A percentile compares a stretch with the other conserved stretches of the same genome.
Conservation (phyloP, 2,888 invertebrate species). For the Sicus ferrugineus region DNA sequence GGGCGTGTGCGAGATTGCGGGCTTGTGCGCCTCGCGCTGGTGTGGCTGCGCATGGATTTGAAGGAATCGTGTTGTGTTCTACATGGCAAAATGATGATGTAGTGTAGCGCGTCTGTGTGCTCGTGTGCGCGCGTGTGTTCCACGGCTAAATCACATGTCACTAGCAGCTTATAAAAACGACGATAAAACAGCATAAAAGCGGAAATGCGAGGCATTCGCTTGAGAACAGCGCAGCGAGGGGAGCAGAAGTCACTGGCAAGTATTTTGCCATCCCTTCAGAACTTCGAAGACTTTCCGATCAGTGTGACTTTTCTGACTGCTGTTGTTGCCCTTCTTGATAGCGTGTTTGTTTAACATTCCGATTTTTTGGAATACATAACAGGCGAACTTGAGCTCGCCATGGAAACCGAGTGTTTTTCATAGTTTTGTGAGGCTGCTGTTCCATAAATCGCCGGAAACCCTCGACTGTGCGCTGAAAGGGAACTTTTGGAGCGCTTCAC, state of each 20-base stretch:
- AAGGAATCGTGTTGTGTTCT: slow-evolving; percentile 10
- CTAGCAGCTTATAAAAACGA: slow-evolving; percentile 8
- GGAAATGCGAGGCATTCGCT: neutral
- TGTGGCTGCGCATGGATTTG: neutral
- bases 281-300: no score
- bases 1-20: neutral
- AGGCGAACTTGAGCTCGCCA: no score
- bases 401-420: neutral
- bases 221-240: no score
- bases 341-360: no score
- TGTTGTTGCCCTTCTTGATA: no score
- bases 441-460: neutral
- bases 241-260: neutral
- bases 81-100: slow-evolving; percentile 7
- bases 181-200: slow-evolving; percentile 15
- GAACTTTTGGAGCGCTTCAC: neutral
- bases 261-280: neutral
- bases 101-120: neutral
- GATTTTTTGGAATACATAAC: neutral
- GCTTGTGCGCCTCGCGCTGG: neutral
- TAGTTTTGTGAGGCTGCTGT: neutral
- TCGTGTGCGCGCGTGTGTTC: neutral
- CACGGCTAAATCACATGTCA: slow-evolving; percentile 2
- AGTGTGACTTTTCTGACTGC: no score
- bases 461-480: neutral